Evolutionary conservation across 2,797 vertebrate species (phyloP).

Genomic region (Pantherophis alleghaniensis): DNA sequence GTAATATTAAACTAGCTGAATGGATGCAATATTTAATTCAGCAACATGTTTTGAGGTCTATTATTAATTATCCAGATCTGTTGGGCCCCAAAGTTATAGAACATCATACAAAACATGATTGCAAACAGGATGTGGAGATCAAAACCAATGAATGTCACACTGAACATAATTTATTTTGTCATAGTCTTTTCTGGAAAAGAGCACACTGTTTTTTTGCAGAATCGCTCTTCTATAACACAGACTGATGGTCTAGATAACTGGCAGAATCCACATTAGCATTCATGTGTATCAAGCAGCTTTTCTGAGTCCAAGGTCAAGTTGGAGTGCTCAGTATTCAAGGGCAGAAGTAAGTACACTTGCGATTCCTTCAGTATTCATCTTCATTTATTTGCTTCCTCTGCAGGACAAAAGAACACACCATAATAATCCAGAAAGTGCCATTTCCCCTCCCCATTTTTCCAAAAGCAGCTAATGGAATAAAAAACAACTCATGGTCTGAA

Average conservation of each 20-base stretch:
- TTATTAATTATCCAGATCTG: not conserved
- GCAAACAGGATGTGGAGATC: not conserved
- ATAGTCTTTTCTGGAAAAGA: not conserved
- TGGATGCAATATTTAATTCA: not conserved
- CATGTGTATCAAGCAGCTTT: not conserved
- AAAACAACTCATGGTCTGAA: not conserved
- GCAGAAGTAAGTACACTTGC: rapidly evolving
- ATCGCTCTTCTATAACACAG: not conserved
- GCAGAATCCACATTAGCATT: not conserved
- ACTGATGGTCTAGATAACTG: not conserved
- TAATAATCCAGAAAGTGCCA: not conserved
- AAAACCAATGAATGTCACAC: not conserved
- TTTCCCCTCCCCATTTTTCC: not conserved
- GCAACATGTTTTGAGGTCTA: not conserved
- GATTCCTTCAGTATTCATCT: not conserved
- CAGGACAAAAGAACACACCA: constrained; percentile 36
- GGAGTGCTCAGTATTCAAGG: rapidly evolving
- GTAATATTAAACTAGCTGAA: not conserved
- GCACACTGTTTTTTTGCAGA: not conserved
- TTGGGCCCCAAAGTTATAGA: not conserved
- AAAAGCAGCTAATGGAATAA: not conserved
- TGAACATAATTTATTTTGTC: not conserved
- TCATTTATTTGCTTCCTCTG: constrained; percentile 64
- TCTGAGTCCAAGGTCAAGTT: not conserved
- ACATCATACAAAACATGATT: not conserved